Conservation (phyloP, 2,888 invertebrate species). For the Lacanobia wlatinum region DNA sequence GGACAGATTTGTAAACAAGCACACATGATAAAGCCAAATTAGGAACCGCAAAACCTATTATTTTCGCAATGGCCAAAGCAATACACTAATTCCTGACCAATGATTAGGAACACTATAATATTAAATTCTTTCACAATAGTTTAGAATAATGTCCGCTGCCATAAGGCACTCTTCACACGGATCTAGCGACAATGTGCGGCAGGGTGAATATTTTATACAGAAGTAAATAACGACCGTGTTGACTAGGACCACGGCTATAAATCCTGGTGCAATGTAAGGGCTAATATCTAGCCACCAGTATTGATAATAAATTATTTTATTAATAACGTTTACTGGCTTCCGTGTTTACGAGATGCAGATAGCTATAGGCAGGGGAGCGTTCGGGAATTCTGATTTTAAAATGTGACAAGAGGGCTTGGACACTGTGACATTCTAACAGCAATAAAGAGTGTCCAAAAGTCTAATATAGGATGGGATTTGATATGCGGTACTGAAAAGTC, state of each 20-base stretch:
- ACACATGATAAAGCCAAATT: background rate
- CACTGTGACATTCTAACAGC: too few relatives aligned
- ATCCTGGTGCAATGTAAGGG: slow-evolving; percentile 46
- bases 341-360: slow-evolving; percentile 51
- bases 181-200: slow-evolving; percentile 14
- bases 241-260: slow-evolving; percentile 49
- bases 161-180: slow-evolving; percentile 41
- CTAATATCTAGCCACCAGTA: slow-evolving; percentile 61
- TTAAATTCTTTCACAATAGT: slow-evolving; percentile 53
- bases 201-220: slow-evolving; percentile 42
- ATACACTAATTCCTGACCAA: slow-evolving; percentile 34
- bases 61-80: slow-evolving; percentile 8
- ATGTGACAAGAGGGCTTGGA: background rate
- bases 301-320: slow-evolving; percentile 62
- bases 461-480: too few relatives aligned
- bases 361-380: background rate
- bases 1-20: slow-evolving; percentile 2
- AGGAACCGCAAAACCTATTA: slow-evolving; percentile 5
- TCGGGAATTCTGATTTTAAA: background rate
- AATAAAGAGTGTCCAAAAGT: too few relatives aligned
- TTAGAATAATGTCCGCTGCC: slow-evolving; percentile 8
- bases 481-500: too few relatives aligned
- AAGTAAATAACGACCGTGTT: slow-evolving; percentile 54
- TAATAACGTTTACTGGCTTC: slow-evolving; percentile 66
- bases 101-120: slow-evolving; percentile 41